Evolutionary conservation across 2,888 invertebrate genomes (phyloP).

Genomic region (Leptinotarsa rubiginosa): DNA sequence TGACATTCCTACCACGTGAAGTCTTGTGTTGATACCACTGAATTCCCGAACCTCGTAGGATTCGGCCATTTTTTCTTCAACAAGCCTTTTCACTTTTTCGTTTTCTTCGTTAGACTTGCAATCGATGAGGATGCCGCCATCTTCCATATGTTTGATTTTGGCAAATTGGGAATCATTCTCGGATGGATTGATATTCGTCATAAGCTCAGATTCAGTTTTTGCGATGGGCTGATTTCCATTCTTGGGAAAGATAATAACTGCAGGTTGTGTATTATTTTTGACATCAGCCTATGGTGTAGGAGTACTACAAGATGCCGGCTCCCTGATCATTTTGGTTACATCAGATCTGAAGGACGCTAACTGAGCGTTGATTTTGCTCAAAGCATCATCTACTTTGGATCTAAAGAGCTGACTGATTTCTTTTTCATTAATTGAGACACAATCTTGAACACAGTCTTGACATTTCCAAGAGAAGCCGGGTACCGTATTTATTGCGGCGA

Average conservation of each 20-base stretch:
- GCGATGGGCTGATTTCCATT: neutral
- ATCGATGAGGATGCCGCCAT: constrained; percentile 11
- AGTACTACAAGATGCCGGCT: neutral
- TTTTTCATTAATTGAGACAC: neutral
- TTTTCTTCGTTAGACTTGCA: constrained; percentile 17
- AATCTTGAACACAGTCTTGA: constrained; percentile 9
- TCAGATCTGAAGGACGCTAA: constrained; percentile 11
- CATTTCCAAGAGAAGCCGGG: constrained; percentile 11
- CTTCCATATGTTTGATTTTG: constrained; percentile 10
- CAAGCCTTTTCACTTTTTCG: constrained; percentile 16
- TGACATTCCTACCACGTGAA: constrained; percentile 27
- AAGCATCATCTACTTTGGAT: constrained; percentile 8
- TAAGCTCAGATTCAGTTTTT: constrained; percentile 13
- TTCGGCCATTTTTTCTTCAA: constrained; percentile 28
- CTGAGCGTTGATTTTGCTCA: constrained; percentile 15
- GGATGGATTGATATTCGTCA: constrained; percentile 5
- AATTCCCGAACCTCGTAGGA: constrained; percentile 25
- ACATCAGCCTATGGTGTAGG: constrained; percentile 2
- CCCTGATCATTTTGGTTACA: constrained; percentile 13
- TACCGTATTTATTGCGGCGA: constrained; percentile 19
- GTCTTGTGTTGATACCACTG: constrained; percentile 26
- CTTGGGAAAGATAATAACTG: constrained; percentile 13
- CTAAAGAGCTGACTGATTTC: neutral
- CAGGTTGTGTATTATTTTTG: constrained; percentile 9
- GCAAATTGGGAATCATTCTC: neutral